A percentile compares a stretch with the other conserved stretches of the same genome.
Evolutionary conservation across 1,140 invertebrate species (phyloP).

Genomic region (Drosophila kanapiae): DNA sequence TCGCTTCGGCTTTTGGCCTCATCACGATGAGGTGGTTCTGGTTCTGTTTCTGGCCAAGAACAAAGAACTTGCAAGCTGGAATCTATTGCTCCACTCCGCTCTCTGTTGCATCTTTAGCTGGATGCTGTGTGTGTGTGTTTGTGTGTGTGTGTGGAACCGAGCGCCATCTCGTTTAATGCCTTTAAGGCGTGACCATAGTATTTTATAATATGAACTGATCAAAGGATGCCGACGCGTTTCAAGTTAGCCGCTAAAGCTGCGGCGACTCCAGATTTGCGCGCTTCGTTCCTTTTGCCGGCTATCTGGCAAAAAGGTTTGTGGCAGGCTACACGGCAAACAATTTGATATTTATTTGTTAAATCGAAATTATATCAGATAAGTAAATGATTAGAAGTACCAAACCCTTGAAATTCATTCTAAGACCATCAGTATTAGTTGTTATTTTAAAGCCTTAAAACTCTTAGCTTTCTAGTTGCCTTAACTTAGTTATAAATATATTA

Average conservation of each 20-base stretch:
- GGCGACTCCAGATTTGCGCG: slow-evolving; percentile 77
- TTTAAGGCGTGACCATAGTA: slow-evolving; percentile 85
- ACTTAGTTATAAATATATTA: too few species aligned
- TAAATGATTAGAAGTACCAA: too few species aligned
- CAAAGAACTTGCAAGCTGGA: slow-evolving; percentile 76
- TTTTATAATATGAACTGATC: slow-evolving; percentile 85
- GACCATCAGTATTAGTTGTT: too few species aligned
- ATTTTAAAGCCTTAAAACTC: too few species aligned
- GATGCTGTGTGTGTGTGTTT: slow-evolving; percentile 10
- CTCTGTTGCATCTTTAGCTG: slow-evolving; percentile 24
- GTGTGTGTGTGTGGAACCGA: slow-evolving; percentile 68
- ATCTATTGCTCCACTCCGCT: slow-evolving; percentile 65
- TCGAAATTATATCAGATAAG: too few species aligned
- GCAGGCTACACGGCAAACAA: slow-evolving; percentile 12
- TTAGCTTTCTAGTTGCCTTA: too few species aligned
- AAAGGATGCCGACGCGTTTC: slow-evolving; percentile 83
- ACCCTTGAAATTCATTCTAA: too few species aligned
- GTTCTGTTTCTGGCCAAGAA: slow-evolving; percentile 51
- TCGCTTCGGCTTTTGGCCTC: slow-evolving; percentile 56
- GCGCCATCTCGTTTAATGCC: slow-evolving; percentile 85
- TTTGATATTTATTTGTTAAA: not conserved
- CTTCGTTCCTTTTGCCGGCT: slow-evolving; percentile 53
- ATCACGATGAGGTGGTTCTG: slow-evolving; percentile 60
- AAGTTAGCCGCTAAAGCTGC: slow-evolving; percentile 78
- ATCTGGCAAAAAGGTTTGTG: slow-evolving; percentile 53